phyloP scores from a whole-genome alignment of 2,797 vertebrate genomes.

The Sebastes iracundus region DNA sequence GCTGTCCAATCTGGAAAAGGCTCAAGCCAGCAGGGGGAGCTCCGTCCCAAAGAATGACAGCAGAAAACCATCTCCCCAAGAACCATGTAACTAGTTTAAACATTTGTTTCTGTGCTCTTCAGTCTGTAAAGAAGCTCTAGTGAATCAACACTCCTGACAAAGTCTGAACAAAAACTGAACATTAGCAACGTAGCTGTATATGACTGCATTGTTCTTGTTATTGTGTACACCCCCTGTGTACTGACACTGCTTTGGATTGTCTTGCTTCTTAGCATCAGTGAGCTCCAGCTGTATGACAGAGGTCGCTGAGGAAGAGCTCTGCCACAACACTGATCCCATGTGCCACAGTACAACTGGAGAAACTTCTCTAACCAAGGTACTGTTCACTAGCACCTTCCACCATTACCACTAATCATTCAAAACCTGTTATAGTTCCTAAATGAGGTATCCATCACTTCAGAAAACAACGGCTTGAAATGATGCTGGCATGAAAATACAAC shows the following conservation, averaged over 20 bases:
- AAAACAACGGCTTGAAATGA: background rate
- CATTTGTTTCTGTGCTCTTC: rapidly evolving
- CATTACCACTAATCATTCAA: background rate
- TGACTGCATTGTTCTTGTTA: background rate
- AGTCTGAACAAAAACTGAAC: background rate
- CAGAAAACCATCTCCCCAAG: background rate
- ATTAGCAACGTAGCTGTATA: background rate
- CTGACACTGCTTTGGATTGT: background rate
- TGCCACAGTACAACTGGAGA: constrained; percentile 21
- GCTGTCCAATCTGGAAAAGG: constrained; percentile 80
- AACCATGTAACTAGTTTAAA: background rate
- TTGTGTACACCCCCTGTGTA: background rate
- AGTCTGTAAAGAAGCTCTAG: background rate
- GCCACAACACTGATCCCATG: constrained; percentile 4
- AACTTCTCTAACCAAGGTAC: constrained; percentile 43
- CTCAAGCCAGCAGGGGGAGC: constrained; percentile 67
- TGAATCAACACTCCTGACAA: background rate
- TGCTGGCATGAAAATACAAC: background rate
- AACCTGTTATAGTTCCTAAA: background rate
- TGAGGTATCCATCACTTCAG: background rate
- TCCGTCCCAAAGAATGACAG: constrained; percentile 43
- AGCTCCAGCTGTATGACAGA: constrained; percentile 26
- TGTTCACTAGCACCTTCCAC: background rate
- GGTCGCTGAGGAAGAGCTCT: constrained; percentile 33
- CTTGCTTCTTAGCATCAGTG: constrained; percentile 21